phyloP scores from a whole-genome alignment of 2,797 vertebrate species.

The Gouania willdenowi region DNA sequence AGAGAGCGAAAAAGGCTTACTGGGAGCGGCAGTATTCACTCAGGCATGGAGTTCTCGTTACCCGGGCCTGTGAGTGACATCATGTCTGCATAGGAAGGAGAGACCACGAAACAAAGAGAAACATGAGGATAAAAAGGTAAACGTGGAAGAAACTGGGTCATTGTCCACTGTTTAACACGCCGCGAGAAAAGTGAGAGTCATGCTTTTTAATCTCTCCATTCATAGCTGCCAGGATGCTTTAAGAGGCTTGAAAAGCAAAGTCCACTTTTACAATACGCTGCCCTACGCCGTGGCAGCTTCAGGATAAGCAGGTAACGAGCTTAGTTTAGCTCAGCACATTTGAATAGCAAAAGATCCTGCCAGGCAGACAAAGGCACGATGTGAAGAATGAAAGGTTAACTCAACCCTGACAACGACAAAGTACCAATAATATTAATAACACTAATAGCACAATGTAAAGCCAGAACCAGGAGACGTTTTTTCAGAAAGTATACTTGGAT shows the following conservation, averaged over 20 bases:
- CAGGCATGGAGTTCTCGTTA: constrained; percentile 5
- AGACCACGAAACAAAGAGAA: constrained; percentile 21
- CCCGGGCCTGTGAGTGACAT: constrained; percentile 32
- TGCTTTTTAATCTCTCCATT: constrained; percentile 31
- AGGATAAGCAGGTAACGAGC: constrained; percentile 50
- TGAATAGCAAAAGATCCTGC: constrained; percentile 62
- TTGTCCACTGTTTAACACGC: constrained; percentile 8
- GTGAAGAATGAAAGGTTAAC: constrained; percentile 25
- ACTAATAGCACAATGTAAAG: constrained; percentile 10
- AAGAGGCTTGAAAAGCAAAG: constrained; percentile 31
- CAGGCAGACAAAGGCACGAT: constrained; percentile 22
- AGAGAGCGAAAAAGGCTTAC: constrained; percentile 9
- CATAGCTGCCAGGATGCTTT: constrained; percentile 27
- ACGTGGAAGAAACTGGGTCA: constrained; percentile 23
- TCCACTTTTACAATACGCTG: constrained; percentile 35
- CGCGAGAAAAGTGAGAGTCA: constrained; percentile 26
- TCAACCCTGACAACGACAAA: too few relatives aligned
- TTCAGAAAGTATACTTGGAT: not conserved
- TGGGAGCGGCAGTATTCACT: constrained; percentile 7
- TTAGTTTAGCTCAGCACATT: constrained; percentile 48
- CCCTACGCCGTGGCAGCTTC: constrained; percentile 17
- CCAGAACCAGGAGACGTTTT: not conserved
- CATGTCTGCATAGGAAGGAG: constrained; percentile 23
- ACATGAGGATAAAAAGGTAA: constrained; percentile 10
- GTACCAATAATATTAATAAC: constrained; percentile 18